Evolutionary conservation across 1,140 invertebrate genomes (phyloP), one percentile per base, ranked within the genome.

Genomic region (Trachymyrmex cornetzi): DNA sequence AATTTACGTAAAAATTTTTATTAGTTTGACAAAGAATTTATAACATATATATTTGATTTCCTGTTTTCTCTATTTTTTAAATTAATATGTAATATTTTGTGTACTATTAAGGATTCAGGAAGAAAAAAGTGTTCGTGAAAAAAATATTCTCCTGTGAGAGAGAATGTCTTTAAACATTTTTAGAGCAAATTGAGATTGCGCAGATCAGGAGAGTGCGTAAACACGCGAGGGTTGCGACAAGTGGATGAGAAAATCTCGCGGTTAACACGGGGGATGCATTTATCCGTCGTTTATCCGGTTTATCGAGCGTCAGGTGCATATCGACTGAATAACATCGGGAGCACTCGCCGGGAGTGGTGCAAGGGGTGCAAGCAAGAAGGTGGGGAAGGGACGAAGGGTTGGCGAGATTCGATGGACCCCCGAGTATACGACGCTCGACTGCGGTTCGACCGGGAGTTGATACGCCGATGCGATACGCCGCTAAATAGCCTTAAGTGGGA

Each of bases 401-500:
- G 24, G 38, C 24, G 63, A 48, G 27, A 57, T 69, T 74, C 80
- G 55, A 69, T 27, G 69, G 69, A 84, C 80, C 80, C 80, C 27
- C 64, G 85, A 24, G n/a, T n/a, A 38, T 24, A 48, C 77, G 57
- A 50, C 72, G 89, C 86, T 91, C 92, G 90, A 88, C 87, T 88
- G 75, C 50, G 80, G 87, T 81, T 80, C 89, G 88, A 88, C 38
- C n/a, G 50, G 48, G 64, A 66, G 57, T 66, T 79, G 84, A 88
- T 88, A 87, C 69, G 7, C 38, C 57, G 85, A 84, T 90, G 66
- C 66, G 88, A 91, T 90, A 90, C 81, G 50, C 71, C 87, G 71
- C 89, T 93, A 92, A 93, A 93, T 91, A 92, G 89, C 79, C 88
- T 93, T 80, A 90, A 91, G 87, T 85, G 71, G 91, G 92, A 93